Evolutionary conservation across 2,113 vertebrate species (phyloP).

Genomic region (Tupaia tana): DNA sequence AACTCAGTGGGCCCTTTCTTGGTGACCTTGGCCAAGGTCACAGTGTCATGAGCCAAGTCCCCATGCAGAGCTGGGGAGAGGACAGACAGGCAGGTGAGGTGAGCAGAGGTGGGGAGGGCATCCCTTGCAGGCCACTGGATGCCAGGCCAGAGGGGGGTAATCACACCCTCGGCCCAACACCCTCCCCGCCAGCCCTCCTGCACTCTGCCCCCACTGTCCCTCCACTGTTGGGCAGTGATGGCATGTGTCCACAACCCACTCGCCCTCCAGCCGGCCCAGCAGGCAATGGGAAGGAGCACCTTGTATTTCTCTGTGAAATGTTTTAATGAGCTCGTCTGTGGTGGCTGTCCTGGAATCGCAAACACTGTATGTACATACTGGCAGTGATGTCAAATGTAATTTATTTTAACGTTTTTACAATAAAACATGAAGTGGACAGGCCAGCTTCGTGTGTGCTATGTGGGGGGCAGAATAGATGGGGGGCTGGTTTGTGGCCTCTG

Average conservation of each 20-base stretch:
- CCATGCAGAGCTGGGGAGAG: too few species aligned
- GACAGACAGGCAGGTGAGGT: background rate
- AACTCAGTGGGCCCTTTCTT: background rate
- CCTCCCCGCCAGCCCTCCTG: background rate
- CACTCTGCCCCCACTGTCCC: too few species aligned
- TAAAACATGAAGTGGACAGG: slow-evolving; percentile 83
- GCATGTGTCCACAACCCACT: background rate
- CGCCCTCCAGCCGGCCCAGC: background rate
- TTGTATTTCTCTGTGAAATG: slow-evolving; percentile 58
- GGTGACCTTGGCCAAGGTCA: background rate
- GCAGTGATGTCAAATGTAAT: slow-evolving; percentile 86
- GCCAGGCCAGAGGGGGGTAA: background rate
- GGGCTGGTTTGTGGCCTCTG: background rate
- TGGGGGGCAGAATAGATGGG: rapidly evolving
- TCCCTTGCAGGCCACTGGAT: background rate
- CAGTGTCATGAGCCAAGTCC: background rate
- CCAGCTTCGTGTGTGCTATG: slow-evolving; percentile 12
- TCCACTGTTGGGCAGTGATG: background rate
- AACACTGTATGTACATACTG: slow-evolving; percentile 87
- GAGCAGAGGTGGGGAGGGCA: background rate
- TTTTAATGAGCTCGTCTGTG: slow-evolving; percentile 32
- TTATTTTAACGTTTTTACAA: slow-evolving; percentile 91
- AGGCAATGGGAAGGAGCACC: background rate
- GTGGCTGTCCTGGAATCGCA: slow-evolving; percentile 83
- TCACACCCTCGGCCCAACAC: background rate